Conservation (phyloP, 2,797 vertebrate species). For the Thalassophryne amazonica region DNA sequence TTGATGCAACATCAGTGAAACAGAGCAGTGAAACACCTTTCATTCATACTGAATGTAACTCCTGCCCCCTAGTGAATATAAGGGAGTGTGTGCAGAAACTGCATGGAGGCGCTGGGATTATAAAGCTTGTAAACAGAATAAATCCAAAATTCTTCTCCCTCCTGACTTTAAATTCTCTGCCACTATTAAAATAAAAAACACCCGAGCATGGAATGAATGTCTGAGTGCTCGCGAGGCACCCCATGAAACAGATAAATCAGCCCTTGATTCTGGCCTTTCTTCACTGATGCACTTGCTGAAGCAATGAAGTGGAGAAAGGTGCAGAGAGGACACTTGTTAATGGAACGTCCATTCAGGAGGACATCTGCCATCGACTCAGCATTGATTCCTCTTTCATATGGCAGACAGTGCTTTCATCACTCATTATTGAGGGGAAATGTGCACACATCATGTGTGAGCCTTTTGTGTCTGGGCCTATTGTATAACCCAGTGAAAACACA, state of each 20-base stretch:
- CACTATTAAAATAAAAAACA: background rate
- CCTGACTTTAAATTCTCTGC: background rate
- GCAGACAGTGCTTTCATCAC: background rate
- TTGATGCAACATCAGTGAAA: constrained; percentile 15
- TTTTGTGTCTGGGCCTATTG: too few relatives aligned
- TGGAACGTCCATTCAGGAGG: background rate
- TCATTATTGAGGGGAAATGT: background rate
- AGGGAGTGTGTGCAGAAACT: too few relatives aligned
- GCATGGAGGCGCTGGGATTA: too few relatives aligned
- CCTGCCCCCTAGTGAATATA: background rate
- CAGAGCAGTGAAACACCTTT: background rate
- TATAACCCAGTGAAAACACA: too few relatives aligned
- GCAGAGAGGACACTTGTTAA: background rate
- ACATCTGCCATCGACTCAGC: constrained; percentile 1
- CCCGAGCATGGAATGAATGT: background rate
- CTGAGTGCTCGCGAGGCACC: background rate
- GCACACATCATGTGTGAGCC: too few relatives aligned
- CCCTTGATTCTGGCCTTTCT: background rate
- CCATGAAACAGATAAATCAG: background rate
- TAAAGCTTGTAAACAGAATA: background rate
- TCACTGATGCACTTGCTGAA: background rate
- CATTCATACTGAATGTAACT: background rate
- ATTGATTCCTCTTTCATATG: constrained; percentile 10
- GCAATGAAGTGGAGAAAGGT: background rate
- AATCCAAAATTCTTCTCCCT: background rate